These are phyloP conservation scores for Ambastaia sidthimunki DNA, from an alignment of 2,797 vertebrate species.

Conservation along the genomic window DNA sequence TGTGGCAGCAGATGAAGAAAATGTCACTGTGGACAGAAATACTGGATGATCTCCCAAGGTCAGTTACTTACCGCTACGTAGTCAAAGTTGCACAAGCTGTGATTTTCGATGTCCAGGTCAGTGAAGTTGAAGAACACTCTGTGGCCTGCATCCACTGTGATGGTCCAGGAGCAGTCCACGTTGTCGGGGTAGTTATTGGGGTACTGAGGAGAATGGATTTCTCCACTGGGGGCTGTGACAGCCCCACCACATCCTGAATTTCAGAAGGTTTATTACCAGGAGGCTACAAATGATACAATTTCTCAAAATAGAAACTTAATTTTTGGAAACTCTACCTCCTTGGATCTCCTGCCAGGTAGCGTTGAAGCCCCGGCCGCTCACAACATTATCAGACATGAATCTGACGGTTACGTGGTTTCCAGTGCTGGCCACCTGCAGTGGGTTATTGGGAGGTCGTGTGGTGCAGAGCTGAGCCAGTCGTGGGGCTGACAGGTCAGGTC, in stretches of 20 bases:
- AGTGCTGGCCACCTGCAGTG: slow-evolving; percentile 86
- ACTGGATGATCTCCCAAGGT: not conserved
- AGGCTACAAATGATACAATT: not conserved
- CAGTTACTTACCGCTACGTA: slow-evolving; percentile 84
- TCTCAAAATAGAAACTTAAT: not conserved
- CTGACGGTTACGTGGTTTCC: slow-evolving; percentile 83
- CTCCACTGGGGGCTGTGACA: slow-evolving; percentile 84
- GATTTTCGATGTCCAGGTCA: slow-evolving; percentile 84
- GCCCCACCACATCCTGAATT: slow-evolving; percentile 90
- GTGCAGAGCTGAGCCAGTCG: slow-evolving; percentile 83
- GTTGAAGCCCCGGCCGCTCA: slow-evolving; percentile 86
- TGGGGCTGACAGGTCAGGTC: slow-evolving; percentile 85
- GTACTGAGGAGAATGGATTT: slow-evolving; percentile 92
- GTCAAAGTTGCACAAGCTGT: slow-evolving; percentile 77
- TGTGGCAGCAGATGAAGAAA: too few species aligned
- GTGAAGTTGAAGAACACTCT: slow-evolving; percentile 87
- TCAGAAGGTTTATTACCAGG: not conserved
- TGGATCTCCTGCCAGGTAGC: slow-evolving; percentile 85
- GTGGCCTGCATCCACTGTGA: slow-evolving; percentile 82
- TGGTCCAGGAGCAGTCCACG: slow-evolving; percentile 91
- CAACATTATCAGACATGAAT: slow-evolving; percentile 81
- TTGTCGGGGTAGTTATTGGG: slow-evolving; percentile 84
- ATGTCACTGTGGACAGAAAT: not conserved
- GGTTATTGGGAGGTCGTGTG: slow-evolving; percentile 75
- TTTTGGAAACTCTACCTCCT: slow-evolving; percentile 76